These are phyloP conservation scores for Cottoperca gobio DNA, from an alignment of 2,797 vertebrate genomes.

Conservation along the genomic window DNA sequence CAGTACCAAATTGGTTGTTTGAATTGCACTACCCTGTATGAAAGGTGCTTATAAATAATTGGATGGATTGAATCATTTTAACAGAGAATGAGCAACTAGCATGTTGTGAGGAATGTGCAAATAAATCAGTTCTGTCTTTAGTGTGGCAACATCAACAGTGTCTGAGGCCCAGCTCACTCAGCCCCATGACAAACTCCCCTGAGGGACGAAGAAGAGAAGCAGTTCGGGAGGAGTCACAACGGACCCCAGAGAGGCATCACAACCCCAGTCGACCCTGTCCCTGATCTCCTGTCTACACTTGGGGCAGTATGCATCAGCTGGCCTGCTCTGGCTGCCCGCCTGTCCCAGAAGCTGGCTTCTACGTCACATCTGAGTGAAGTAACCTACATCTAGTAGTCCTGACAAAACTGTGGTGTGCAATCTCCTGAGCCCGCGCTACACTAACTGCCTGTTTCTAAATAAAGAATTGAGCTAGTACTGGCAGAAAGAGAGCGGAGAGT, in stretches of 20 bases:
- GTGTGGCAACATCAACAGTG: background rate
- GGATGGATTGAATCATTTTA: background rate
- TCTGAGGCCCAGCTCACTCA: constrained; percentile 14
- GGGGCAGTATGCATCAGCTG: constrained; percentile 41
- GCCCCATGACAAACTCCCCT: constrained; percentile 32
- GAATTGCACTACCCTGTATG: too few species aligned
- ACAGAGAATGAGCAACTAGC: background rate
- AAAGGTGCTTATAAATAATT: background rate
- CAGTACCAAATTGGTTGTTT: background rate
- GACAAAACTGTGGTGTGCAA: constrained; percentile 63
- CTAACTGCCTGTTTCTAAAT: constrained; percentile 79
- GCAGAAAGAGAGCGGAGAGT: constrained; percentile 65
- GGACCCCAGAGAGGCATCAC: constrained; percentile 23
- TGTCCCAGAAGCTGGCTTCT: constrained; percentile 44
- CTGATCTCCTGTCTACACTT: constrained; percentile 5
- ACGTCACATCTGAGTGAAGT: constrained; percentile 66
- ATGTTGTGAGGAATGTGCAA: background rate
- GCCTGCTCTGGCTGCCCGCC: constrained; percentile 24
- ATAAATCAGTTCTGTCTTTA: background rate
- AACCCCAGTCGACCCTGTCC: background rate
- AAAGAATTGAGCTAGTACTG: constrained; percentile 73
- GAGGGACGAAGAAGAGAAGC: constrained; percentile 29
- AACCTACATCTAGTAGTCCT: constrained; percentile 75
- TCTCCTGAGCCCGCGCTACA: constrained; percentile 61
- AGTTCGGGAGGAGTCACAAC: constrained; percentile 52